Percentiles rank a stretch among this genome's conserved stretches.
phyloP scores from a whole-genome alignment of 2,888 invertebrate species.

The Epirrhoe tristata region DNA sequence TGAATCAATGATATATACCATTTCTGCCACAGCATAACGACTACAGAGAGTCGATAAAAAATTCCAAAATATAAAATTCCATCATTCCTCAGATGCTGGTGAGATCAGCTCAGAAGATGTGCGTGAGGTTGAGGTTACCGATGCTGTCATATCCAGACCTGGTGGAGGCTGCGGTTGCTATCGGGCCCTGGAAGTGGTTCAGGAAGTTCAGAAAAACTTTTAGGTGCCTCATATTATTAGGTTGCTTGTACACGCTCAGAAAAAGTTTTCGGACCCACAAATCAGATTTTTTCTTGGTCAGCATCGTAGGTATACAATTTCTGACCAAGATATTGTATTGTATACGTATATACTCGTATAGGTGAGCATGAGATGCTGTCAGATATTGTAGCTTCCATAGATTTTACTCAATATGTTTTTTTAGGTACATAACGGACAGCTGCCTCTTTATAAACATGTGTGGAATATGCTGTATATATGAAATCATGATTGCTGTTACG shows the following conservation, averaged over 20 bases:
- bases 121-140: conserved; percentile 59
- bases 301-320: no score
- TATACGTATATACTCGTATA: no score
- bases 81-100: conserved; percentile 60
- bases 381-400: no score
- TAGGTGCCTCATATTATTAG: conserved; percentile 62
- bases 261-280: no score
- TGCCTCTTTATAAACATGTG: conserved; percentile 61
- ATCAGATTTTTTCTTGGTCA: no score
- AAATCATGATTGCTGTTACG: conserved; percentile 68
- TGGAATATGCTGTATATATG: conserved; percentile 68
- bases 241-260: no score
- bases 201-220: conserved; percentile 60
- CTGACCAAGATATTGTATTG: no score
- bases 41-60: no score
- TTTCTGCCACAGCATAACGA: no score
- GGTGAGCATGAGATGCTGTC: no score
- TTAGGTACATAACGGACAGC: conserved; percentile 64
- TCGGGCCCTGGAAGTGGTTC: conserved; percentile 54
- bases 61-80: background rate
- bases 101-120: conserved; percentile 67
- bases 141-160: conserved; percentile 67
- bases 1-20: no score
- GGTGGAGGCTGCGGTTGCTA: conserved; percentile 63
- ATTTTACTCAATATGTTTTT: conserved; percentile 38